Percentiles rank a stretch among this genome's conserved stretches.
Evolutionary conservation across 1,140 invertebrate genomes (phyloP).

Genomic region (Bombus superbus): DNA sequence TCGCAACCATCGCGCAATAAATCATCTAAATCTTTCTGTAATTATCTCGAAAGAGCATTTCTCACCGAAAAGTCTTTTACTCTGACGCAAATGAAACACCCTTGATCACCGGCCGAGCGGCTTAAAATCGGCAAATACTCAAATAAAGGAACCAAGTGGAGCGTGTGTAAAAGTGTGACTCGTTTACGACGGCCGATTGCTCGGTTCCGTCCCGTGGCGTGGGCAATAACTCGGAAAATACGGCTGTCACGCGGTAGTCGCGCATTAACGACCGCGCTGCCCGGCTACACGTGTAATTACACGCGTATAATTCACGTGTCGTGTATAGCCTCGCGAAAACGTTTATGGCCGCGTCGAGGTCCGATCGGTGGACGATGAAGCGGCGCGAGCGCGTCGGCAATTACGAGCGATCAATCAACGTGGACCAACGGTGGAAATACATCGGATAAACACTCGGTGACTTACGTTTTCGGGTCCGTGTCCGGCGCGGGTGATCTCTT

Average conservation of each 20-base stretch:
- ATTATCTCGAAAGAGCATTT: background rate
- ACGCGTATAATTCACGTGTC: slow-evolving; percentile 54
- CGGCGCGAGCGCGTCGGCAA: slow-evolving; percentile 16
- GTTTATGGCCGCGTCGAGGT: slow-evolving; percentile 15
- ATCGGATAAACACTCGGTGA: slow-evolving; percentile 31
- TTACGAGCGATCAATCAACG: slow-evolving; percentile 52
- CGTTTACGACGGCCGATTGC: background rate
- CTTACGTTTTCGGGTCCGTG: slow-evolving; percentile 35
- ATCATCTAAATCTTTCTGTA: background rate
- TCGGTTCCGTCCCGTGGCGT: background rate
- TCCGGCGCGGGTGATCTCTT: slow-evolving; percentile 47
- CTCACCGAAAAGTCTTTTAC: background rate
- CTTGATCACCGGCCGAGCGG: background rate
- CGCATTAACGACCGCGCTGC: slow-evolving; percentile 31
- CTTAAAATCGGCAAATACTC: background rate
- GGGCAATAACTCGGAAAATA: slow-evolving; percentile 32
- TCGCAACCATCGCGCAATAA: background rate
- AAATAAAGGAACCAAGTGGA: too few species aligned
- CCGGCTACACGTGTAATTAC: slow-evolving; percentile 46
- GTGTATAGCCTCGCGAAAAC: slow-evolving; percentile 31
- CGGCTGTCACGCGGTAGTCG: slow-evolving; percentile 37
- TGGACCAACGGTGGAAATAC: slow-evolving; percentile 11
- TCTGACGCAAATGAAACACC: background rate
- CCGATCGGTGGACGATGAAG: slow-evolving; percentile 9
- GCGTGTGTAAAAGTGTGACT: background rate